A percentile compares a stretch with the other conserved stretches of the same genome.
Evolutionary conservation across 2,113 vertebrate species (phyloP).

Genomic region (Nyctibius bracteatus): DNA sequence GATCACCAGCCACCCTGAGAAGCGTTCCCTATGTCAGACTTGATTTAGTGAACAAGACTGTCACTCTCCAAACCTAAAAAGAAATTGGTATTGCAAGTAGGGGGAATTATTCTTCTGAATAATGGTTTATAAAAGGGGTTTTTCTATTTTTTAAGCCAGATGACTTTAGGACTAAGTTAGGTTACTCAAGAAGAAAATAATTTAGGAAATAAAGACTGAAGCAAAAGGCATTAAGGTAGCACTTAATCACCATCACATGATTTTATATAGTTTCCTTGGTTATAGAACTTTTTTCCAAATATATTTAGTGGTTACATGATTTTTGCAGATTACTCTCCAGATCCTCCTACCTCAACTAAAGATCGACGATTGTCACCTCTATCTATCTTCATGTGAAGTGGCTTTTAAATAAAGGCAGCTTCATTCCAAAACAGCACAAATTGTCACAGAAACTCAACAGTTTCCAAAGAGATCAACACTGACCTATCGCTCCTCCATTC

Average conservation of each 20-base stretch:
- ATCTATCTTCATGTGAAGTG: not conserved
- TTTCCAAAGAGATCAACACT: not conserved
- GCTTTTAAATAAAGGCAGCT: not conserved
- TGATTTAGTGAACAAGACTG: not conserved
- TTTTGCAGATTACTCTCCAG: not conserved
- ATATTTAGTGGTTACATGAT: not conserved
- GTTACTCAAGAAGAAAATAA: not conserved
- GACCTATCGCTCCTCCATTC: not conserved
- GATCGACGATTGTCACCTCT: not conserved
- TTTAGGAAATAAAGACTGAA: not conserved
- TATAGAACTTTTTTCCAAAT: not conserved
- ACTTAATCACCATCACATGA: not conserved
- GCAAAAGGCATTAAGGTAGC: not conserved
- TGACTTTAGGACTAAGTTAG: not conserved
- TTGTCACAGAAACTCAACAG: not conserved
- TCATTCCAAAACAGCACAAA: not conserved
- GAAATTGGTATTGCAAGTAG: not conserved
- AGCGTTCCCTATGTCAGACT: not conserved
- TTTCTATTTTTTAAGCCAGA: not conserved
- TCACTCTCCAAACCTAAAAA: not conserved
- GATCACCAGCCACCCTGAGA: not conserved
- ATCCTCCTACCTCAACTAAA: not conserved
- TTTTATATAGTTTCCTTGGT: not conserved
- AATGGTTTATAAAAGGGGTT: not conserved
- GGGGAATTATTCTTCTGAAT: not conserved